These are phyloP conservation scores for Slavum lentiscoides DNA, from an alignment of 2,888 invertebrate genomes.

Conservation along the genomic window DNA sequence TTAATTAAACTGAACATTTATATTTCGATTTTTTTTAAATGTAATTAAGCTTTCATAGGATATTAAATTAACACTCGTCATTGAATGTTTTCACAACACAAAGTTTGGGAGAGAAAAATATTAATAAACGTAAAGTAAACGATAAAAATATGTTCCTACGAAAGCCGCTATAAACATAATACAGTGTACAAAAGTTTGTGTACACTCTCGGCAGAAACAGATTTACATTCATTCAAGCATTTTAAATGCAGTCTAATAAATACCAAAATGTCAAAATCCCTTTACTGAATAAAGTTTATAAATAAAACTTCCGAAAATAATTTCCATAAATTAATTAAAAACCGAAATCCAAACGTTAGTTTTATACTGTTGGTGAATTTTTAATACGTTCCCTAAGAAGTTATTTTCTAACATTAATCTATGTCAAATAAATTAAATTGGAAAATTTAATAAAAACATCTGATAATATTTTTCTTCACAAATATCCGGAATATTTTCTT, in stretches of 20 bases:
- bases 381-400: neutral
- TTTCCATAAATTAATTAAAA: constrained; percentile 10
- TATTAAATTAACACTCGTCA: neutral
- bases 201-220: neutral
- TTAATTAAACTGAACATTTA: no score
- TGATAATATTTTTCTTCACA: no score
- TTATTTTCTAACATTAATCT: neutral
- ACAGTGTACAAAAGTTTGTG: neutral
- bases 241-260: constrained; percentile 21
- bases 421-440: neutral
- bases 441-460: neutral
- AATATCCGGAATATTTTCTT: no score
- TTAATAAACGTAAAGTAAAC: constrained; percentile 25
- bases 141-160: neutral
- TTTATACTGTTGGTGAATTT: neutral
- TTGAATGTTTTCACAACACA: neutral
- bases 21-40: neutral
- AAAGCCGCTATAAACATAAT: constrained; percentile 4
- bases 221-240: constrained; percentile 13
- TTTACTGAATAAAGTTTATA: neutral
- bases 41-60: neutral
- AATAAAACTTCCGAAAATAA: neutral
- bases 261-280: neutral
- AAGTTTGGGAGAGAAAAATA: constrained; percentile 9
- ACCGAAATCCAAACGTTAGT: neutral